A percentile compares a stretch with the other conserved stretches of the same genome.
These are phyloP conservation scores for Eciton burchellii DNA, from an alignment of 1,140 invertebrate genomes.

Conservation along the genomic window DNA sequence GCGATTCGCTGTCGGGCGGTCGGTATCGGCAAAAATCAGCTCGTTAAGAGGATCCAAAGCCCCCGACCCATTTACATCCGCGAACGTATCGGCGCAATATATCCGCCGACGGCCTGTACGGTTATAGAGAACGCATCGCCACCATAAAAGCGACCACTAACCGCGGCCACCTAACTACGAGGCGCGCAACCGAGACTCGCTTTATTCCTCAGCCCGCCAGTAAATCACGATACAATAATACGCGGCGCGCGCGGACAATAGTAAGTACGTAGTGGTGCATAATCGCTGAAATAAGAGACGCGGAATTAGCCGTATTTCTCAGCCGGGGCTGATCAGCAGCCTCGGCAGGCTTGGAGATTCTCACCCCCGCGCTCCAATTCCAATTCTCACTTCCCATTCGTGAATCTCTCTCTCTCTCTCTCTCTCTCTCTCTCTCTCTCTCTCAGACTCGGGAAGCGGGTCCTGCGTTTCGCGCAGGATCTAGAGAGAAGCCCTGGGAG, in stretches of 20 bases:
- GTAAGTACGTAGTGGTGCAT: not conserved
- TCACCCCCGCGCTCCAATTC: too few relatives aligned
- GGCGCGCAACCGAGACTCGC: not conserved
- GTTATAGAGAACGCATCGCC: slow-evolving; percentile 13
- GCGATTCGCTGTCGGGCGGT: not conserved
- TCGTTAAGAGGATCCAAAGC: not conserved
- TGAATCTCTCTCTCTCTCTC: too few relatives aligned
- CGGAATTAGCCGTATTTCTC: not conserved
- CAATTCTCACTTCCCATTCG: too few relatives aligned
- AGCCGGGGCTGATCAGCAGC: not conserved
- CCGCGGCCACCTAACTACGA: not conserved
- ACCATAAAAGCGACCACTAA: slow-evolving; percentile 3
- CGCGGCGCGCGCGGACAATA: not conserved
- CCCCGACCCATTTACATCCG: not conserved
- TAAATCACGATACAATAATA: slow-evolving; percentile 15
- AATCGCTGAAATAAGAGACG: not conserved
- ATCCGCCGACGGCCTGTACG: not conserved
- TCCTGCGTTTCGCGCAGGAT: too few relatives aligned
- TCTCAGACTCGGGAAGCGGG: too few relatives aligned
- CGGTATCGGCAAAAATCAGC: not conserved
- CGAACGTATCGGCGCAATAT: slow-evolving; percentile 5
- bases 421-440: too few relatives aligned
- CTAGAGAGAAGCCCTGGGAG: too few relatives aligned
- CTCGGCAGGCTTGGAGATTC: too few relatives aligned
- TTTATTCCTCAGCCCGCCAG: slow-evolving; percentile 18